phyloP scores from a whole-genome alignment of 2,888 invertebrate species.

The Cerceris ruficornis region DNA sequence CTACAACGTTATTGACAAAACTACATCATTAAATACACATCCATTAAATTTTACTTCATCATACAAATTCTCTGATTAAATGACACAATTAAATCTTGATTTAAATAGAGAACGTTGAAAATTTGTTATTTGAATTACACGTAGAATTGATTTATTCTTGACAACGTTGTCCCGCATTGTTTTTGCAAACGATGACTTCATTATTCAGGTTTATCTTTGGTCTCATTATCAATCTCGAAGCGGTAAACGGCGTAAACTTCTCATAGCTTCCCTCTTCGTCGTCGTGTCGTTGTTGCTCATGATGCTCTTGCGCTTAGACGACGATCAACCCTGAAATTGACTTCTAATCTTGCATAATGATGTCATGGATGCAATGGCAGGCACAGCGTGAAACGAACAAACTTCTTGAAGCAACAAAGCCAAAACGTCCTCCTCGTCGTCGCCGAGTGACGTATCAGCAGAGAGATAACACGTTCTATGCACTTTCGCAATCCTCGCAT shows the following conservation, averaged over 20 bases:
- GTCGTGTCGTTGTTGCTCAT: no score
- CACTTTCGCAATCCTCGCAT: not conserved
- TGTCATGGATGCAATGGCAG: not conserved
- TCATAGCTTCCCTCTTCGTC: not conserved
- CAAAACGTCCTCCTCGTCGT: conserved; percentile 4
- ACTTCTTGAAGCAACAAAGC: conserved; percentile 35
- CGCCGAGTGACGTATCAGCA: conserved; percentile 3
- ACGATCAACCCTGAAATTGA: conserved; percentile 29
- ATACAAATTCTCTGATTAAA: not conserved
- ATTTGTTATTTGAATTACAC: no score
- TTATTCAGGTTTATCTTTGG: no score
- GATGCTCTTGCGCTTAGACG: not conserved
- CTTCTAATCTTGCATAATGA: conserved; percentile 47
- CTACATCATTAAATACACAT: no score
- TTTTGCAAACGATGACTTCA: no score
- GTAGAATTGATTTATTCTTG: no score
- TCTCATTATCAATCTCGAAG: not conserved
- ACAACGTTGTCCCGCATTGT: no score
- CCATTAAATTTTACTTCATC: no score
- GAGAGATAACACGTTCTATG: conserved; percentile 39
- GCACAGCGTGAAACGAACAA: not conserved
- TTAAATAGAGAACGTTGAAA: not conserved
- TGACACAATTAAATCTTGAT: not conserved
- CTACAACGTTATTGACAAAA: no score
- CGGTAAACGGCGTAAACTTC: not conserved